Conservation (phyloP, 2,888 invertebrate species). For the Agonopterix heracliana region DNA sequence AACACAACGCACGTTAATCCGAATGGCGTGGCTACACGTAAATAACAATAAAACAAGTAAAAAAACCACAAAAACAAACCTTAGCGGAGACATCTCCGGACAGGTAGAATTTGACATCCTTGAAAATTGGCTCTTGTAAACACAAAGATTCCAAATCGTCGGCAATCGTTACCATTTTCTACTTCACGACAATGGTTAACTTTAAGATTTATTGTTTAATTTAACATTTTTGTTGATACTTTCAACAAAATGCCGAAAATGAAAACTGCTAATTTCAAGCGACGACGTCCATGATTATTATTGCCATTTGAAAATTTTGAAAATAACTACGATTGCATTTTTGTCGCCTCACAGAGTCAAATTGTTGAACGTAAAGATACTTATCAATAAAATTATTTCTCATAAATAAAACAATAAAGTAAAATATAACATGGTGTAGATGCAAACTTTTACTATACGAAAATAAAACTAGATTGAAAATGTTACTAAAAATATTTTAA, state of each 20-base stretch:
- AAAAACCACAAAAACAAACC: slow-evolving; percentile 70
- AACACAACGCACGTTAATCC: slow-evolving; percentile 34
- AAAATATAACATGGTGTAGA: too few species aligned
- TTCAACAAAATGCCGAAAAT: slow-evolving; percentile 49
- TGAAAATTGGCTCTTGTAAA: slow-evolving; percentile 81
- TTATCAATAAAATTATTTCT: too few species aligned
- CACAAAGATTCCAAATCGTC: slow-evolving; percentile 72
- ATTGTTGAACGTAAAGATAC: too few species aligned
- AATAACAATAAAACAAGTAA: slow-evolving; percentile 43
- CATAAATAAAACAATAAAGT: too few species aligned
- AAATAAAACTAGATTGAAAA: too few species aligned
- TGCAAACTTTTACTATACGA: too few species aligned
- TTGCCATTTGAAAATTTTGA: slow-evolving; percentile 22
- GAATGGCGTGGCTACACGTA: slow-evolving; percentile 32
- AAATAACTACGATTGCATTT: too few species aligned
- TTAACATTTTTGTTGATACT: slow-evolving; percentile 46
- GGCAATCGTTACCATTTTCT: slow-evolving; percentile 74
- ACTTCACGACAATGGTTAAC: slow-evolving; percentile 26
- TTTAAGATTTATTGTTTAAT: slow-evolving; percentile 34
- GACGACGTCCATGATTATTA: slow-evolving; percentile 60
- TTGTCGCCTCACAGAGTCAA: too few species aligned
- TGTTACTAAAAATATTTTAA: too few species aligned
- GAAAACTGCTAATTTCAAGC: slow-evolving; percentile 28
- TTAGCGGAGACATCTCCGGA: slow-evolving; percentile 86
- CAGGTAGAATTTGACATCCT: slow-evolving; percentile 88